phyloP scores from a whole-genome alignment of 2,888 invertebrate genomes.

The Dinocampus coccinellae region DNA sequence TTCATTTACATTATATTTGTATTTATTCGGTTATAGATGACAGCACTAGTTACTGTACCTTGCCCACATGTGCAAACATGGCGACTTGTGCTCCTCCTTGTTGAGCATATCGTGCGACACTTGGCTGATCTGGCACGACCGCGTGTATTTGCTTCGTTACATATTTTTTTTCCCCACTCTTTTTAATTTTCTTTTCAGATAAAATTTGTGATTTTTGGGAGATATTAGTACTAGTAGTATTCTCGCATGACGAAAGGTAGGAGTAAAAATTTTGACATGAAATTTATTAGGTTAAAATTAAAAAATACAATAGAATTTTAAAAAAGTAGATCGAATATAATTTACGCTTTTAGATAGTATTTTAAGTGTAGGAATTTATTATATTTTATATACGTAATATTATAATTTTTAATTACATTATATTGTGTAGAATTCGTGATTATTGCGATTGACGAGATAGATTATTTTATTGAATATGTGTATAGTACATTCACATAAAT shows the following conservation, averaged over 20 bases:
- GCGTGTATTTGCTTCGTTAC: constrained; percentile 25
- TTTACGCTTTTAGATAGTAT: too few relatives aligned
- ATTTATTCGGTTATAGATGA: constrained; percentile 50
- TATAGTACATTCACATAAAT: too few relatives aligned
- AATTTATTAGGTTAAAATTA: not conserved
- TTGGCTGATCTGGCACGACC: constrained; percentile 24
- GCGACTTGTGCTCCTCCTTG: constrained; percentile 49
- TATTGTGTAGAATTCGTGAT: too few relatives aligned
- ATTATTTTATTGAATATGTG: too few relatives aligned
- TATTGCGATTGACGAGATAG: too few relatives aligned
- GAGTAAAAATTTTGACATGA: not conserved
- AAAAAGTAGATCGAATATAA: not conserved
- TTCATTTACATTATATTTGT: not conserved
- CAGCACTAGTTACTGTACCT: constrained; percentile 52
- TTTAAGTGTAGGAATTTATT: too few relatives aligned
- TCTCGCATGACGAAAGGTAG: constrained; percentile 17
- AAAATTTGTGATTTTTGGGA: not conserved
- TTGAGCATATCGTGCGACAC: constrained; percentile 40
- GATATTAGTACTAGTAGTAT: not conserved
- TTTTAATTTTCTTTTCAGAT: not conserved
- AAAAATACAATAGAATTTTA: not conserved
- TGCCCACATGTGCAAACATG: constrained; percentile 66
- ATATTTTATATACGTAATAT: too few relatives aligned
- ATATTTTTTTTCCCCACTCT: constrained; percentile 13
- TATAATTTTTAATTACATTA: too few relatives aligned